Percentiles rank a stretch among this genome's conserved stretches.
Evolutionary conservation across 2,797 vertebrate species (phyloP).

Genomic region (Gymnoscopelus braueri): DNA sequence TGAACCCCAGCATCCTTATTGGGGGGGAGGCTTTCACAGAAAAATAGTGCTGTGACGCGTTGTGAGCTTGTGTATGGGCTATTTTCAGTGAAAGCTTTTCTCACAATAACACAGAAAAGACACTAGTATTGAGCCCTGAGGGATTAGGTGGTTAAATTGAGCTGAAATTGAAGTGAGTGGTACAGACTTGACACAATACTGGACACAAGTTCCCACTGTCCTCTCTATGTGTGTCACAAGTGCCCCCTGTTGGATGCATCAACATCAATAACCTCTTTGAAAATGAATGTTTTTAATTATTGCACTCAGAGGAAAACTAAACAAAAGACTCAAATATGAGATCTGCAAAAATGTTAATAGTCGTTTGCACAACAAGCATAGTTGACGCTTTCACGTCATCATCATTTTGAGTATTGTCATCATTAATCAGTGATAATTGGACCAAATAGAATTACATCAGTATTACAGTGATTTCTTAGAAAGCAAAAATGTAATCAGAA

Average conservation of each 20-base stretch:
- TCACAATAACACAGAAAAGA: no score
- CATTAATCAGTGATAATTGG: neutral
- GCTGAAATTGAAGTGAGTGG: conserved; percentile 2
- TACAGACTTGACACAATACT: neutral
- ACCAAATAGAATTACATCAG: conserved; percentile 5
- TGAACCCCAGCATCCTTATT: no score
- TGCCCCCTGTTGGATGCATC: conserved; percentile 78
- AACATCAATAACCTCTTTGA: conserved; percentile 15
- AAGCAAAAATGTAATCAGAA: conserved; percentile 25
- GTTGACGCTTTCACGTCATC: neutral
- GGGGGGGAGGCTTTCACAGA: no score
- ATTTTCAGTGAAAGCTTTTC: neutral
- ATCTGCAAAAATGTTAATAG: neutral
- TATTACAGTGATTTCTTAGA: conserved; percentile 40
- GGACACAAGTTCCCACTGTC: neutral
- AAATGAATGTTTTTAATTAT: conserved; percentile 44
- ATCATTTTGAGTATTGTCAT: no score
- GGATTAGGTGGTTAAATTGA: no score
- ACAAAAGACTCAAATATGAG: neutral
- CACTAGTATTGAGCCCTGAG: neutral
- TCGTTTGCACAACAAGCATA: neutral
- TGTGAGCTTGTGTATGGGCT: neutral
- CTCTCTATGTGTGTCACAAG: conserved; percentile 53
- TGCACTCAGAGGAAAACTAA: conserved; percentile 7
- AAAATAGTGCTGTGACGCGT: no score